These are phyloP conservation scores for Thalassoma bifasciatum DNA, from an alignment of 2,113 vertebrate species.

Conservation along the genomic window DNA sequence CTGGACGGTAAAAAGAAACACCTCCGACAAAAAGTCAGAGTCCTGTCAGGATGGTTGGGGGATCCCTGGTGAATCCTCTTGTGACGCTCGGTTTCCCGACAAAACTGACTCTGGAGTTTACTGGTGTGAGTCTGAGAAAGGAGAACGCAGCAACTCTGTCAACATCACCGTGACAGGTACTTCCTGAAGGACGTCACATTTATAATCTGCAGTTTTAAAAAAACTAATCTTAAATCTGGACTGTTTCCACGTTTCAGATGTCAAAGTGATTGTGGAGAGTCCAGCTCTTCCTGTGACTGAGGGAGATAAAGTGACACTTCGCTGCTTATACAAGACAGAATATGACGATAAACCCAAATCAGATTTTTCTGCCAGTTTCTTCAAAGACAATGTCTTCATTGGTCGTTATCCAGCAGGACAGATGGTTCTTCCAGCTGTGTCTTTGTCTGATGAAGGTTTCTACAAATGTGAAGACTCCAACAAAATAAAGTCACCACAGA, in stretches of 20 bases:
- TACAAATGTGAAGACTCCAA: constrained; percentile 29
- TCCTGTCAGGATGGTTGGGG: background rate
- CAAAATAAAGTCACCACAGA: background rate
- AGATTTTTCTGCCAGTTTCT: background rate
- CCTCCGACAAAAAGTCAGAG: accelerated
- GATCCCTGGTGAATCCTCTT: background rate
- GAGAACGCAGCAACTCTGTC: constrained; percentile 6
- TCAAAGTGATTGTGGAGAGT: constrained; percentile 29
- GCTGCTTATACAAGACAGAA: constrained; percentile 9
- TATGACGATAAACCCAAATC: accelerated
- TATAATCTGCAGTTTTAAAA: background rate
- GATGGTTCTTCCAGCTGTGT: accelerated
- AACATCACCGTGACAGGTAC: constrained; percentile 23
- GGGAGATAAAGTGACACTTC: background rate
- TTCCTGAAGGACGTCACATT: too few species aligned
- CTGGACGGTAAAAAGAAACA: constrained; percentile 23
- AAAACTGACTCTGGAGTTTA: constrained; percentile 16
- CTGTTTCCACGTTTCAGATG: background rate
- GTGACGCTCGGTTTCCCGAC: accelerated
- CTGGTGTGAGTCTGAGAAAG: constrained; percentile 37
- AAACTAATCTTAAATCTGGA: background rate
- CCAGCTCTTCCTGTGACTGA: constrained; percentile 13
- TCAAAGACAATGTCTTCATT: background rate
- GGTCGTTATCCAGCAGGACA: background rate
- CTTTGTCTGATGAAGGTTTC: background rate